Conservation (phyloP, 2,797 vertebrate species). For the Delichon dasypus region DNA sequence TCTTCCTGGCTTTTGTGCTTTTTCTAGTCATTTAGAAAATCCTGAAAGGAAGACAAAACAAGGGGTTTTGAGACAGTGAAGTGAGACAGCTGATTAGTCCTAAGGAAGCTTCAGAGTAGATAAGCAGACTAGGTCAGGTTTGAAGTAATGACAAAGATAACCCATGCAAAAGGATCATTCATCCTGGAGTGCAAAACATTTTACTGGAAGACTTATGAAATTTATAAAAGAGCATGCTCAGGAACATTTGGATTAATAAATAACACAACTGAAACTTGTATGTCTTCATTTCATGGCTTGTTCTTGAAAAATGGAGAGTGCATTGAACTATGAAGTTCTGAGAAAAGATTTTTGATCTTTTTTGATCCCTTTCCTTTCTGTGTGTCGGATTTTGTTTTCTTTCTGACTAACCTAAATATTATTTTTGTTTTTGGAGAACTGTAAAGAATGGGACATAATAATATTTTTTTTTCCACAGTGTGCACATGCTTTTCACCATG, state of each 20-base stretch:
- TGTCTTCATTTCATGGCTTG: neutral
- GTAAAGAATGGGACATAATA: neutral
- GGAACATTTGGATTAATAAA: constrained; percentile 35
- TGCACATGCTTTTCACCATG: neutral
- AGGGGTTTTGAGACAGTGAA: neutral
- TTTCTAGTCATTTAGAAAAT: constrained; percentile 1
- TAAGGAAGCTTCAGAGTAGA: constrained; percentile 36
- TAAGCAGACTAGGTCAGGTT: constrained; percentile 1
- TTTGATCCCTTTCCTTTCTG: neutral
- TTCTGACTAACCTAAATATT: neutral
- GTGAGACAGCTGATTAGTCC: constrained; percentile 33
- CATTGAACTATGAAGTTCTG: neutral
- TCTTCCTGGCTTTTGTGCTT: constrained; percentile 30
- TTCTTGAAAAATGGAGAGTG: constrained; percentile 10
- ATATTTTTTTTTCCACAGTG: neutral
- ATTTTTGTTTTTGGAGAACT: neutral
- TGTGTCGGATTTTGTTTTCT: neutral
- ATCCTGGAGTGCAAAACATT: neutral
- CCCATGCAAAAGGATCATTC: neutral
- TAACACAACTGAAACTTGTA: neutral
- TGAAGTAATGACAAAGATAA: constrained; percentile 32
- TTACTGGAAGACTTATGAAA: constrained; percentile 22
- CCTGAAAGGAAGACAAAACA: constrained; percentile 41
- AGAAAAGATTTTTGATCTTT: neutral
- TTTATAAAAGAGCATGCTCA: neutral